Base-by-base conservation (phyloP, 2,113 vertebrate species). In the Cebidichthys violaceus region DNA sequence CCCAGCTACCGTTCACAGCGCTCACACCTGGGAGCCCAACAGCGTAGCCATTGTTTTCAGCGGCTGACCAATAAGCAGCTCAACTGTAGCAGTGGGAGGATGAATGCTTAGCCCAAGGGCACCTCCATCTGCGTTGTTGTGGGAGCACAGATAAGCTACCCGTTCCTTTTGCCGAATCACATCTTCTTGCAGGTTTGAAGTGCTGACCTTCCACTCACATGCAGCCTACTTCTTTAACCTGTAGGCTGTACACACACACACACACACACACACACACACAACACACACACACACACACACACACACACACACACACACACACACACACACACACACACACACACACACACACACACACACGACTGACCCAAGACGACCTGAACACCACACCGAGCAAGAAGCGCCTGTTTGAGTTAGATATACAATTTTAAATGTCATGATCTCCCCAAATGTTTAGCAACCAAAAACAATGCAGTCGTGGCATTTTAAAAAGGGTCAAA, bases 21-120 rank as follows among this genome's bases (percentile, higher is more conserved):
- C 64, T 78, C 74, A 67, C 69, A 75, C 79, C 59, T 67, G 60
- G 60, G 67, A 79, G 59, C 70, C 39, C 22, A 50, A 43, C 62
- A 60, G 24, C 18, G n/a, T 4, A 66, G 59, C 57, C 68, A 79
- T 79, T 84, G 81, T 85, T 87, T 83, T 85, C 77, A 75, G 59
- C 70, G 27, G 50, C 69, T 66, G 76, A 71, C 76, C 86, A 86
- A 86, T 88, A 76, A 91, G 79, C 81, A 79, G 87, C 84, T 88
- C 61, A 82, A 84, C 62, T 82, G 72, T 39, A 85, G 84, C 87
- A 87, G 77, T 24, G 22, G 83, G 80, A 79, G 81, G 85, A 86
- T 88, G 83, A 89, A 80, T 73, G 70, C 71, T 76, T 67, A 55
- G 62, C 77, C 81, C 79, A 89, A 91, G 88, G 88, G 86, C 89